These are phyloP conservation scores for Lingula anatina DNA, from an alignment of 2,888 invertebrate species.

Conservation along the genomic window DNA sequence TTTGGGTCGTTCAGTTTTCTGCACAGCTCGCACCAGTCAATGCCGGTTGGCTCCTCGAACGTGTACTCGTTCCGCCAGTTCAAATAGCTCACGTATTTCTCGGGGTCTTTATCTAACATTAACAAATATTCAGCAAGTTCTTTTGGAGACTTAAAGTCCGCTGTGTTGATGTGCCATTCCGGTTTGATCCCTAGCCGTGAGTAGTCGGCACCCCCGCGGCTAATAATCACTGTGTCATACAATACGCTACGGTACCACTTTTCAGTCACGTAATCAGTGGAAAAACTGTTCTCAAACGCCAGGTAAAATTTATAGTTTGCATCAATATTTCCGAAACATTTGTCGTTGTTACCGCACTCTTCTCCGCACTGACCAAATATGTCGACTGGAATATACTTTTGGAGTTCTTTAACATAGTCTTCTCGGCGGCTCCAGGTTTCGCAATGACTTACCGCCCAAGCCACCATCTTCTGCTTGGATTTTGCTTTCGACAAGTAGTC, in stretches of 20 bases:
- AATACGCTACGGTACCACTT: conserved; percentile 17
- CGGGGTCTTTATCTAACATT: conserved; percentile 2
- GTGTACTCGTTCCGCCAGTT: no score
- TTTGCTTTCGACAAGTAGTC: conserved; percentile 11
- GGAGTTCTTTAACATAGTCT: no score
- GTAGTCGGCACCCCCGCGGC: conserved; percentile 15
- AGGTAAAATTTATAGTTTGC: conserved; percentile 21
- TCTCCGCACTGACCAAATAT: conserved; percentile 14
- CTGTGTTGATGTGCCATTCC: conserved; percentile 8
- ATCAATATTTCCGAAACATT: conserved; percentile 7
- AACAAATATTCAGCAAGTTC: conserved; percentile 8
- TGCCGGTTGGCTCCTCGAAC: no score
- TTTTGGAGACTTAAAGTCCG: conserved; percentile 6
- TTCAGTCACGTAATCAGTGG: conserved; percentile 25
- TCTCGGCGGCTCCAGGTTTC: conserved; percentile 8
- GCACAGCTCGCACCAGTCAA: no score
- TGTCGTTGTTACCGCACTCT: background rate
- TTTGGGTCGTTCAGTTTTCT: no score
- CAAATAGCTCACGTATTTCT: no score
- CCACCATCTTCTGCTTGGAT: conserved; percentile 12
- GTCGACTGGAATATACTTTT: conserved; percentile 11
- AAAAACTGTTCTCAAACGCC: conserved; percentile 24
- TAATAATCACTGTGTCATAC: conserved; percentile 12
- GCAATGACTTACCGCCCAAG: conserved; percentile 19
- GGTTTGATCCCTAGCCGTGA: conserved; percentile 5